Evolutionary conservation across 2,888 invertebrate species (phyloP), one percentile per base, ranked within the genome.

Genomic region (Stenodera caucasica): DNA sequence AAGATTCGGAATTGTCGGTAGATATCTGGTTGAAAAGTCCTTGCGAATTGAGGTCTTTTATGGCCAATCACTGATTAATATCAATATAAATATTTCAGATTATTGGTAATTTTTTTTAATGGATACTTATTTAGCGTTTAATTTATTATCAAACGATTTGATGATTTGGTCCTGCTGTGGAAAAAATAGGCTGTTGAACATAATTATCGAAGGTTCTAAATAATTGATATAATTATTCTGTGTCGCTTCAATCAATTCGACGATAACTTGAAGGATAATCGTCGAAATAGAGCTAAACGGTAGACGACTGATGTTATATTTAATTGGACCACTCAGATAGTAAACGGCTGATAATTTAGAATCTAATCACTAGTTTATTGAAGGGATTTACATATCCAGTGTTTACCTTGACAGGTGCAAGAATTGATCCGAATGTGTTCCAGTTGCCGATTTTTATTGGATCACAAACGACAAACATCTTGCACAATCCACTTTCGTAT

Each of bases 1-100:
- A 9, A 35, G 14, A 35, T 15, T 6, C 14, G 14, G 14, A 35
- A 35, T 35, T 35, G 14, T 35, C 8, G 14, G 8, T 12, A 14
- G 9, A 35, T 14, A 35, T 18, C 18, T 40, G 18, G 18, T 8
- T 1, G 21, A 6, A 26, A 26, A 45, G 45, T 12, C 45, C 45
- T 45, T 45, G 45, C 45, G 23, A 45, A 45, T 23, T 45, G 45
- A 45, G 45, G 45, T 45, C 45, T 45, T 23, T n/a, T 18, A 45
- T 45, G 11, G 21, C 45, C 45, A 45, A 18, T 40, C 40, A 40
- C 18, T 18, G 40, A 7, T 18, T 1, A 14, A 18, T 26, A 26
- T n/a, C 15, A 8, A 37, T 15, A 18, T 40, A 11, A 32, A 7
- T 32, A 26, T 26, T 26, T 26, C 26, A 5, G n/a, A n/a, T n/a